Percentiles rank a stretch among this genome's conserved stretches.
Evolutionary conservation across 2,797 vertebrate species (phyloP).

Genomic region (Chelonia mydas): DNA sequence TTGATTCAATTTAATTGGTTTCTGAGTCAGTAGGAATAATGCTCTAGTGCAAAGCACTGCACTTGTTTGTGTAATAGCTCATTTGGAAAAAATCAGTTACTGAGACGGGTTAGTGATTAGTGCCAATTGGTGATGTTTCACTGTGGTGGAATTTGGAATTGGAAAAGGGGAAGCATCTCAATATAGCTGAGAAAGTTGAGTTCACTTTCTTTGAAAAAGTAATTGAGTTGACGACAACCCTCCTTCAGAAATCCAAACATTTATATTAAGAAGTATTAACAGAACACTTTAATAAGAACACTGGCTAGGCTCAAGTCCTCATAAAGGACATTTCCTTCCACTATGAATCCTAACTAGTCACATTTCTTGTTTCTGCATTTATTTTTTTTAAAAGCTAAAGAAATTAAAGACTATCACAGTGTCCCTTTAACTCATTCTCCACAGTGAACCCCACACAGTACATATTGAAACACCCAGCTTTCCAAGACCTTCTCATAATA

Average conservation of each 20-base stretch:
- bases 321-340: conserved; percentile 42
- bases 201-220: not conserved
- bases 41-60: not conserved
- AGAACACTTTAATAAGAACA: conserved; percentile 49
- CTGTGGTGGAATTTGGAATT: not conserved
- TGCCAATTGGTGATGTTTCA: not conserved
- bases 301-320: conserved; percentile 36
- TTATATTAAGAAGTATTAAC: conserved; percentile 71
- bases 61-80: not conserved
- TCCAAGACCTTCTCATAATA: not conserved
- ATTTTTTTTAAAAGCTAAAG: conserved; percentile 45
- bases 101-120: not conserved
- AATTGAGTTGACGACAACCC: not conserved
- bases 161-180: not conserved
- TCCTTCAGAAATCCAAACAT: conserved; percentile 25
- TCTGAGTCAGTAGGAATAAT: not conserved
- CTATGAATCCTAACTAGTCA: conserved; percentile 4
- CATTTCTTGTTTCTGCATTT: conserved; percentile 51
- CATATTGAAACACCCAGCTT: not conserved
- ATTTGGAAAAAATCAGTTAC: not conserved
- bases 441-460: not conserved
- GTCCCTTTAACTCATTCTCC: not conserved
- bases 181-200: not conserved
- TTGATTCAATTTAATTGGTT: not conserved
- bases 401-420: conserved; percentile 34